A percentile compares a stretch with the other conserved stretches of the same genome.
These are phyloP conservation scores for Nothocercus julius DNA, from an alignment of 2,113 vertebrate species.

Conservation along the genomic window DNA sequence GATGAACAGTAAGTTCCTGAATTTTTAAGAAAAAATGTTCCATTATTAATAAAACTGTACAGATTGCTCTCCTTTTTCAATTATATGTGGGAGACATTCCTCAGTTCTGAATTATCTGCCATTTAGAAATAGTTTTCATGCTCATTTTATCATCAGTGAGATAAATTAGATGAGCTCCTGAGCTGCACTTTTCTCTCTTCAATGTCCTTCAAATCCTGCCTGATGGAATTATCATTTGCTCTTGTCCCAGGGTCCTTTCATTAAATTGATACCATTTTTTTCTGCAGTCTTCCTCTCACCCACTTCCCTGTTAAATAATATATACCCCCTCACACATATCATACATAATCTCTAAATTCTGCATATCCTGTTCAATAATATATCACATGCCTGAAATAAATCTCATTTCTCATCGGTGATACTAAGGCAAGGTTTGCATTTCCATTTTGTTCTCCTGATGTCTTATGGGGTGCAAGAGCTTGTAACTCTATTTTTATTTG, in stretches of 20 bases:
- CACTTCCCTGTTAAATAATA: slow-evolving; percentile 33
- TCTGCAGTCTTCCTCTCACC: neutral
- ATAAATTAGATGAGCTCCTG: slow-evolving; percentile 39
- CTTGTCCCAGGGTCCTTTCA: slow-evolving; percentile 21
- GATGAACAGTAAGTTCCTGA: slow-evolving; percentile 41
- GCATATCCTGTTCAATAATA: slow-evolving; percentile 52
- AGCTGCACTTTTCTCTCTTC: neutral
- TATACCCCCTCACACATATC: neutral
- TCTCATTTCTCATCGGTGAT: slow-evolving; percentile 10
- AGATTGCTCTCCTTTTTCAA: slow-evolving; percentile 19
- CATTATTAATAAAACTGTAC: slow-evolving; percentile 65
- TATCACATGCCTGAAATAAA: slow-evolving; percentile 32
- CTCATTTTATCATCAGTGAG: slow-evolving; percentile 29
- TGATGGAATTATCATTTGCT: slow-evolving; percentile 10
- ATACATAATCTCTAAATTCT: slow-evolving; percentile 51
- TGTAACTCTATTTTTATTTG: neutral
- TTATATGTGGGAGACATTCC: slow-evolving; percentile 24
- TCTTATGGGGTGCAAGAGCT: neutral
- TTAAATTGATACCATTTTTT: slow-evolving; percentile 32
- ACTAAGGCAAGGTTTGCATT: slow-evolving; percentile 1
- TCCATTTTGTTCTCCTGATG: neutral
- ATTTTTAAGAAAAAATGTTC: slow-evolving; percentile 63
- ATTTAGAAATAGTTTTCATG: slow-evolving; percentile 47
- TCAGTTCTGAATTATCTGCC: slow-evolving; percentile 44
- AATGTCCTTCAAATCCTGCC: slow-evolving; percentile 13